These are phyloP conservation scores for Amphipoea lucens DNA, from an alignment of 2,888 invertebrate species.

Conservation along the genomic window DNA sequence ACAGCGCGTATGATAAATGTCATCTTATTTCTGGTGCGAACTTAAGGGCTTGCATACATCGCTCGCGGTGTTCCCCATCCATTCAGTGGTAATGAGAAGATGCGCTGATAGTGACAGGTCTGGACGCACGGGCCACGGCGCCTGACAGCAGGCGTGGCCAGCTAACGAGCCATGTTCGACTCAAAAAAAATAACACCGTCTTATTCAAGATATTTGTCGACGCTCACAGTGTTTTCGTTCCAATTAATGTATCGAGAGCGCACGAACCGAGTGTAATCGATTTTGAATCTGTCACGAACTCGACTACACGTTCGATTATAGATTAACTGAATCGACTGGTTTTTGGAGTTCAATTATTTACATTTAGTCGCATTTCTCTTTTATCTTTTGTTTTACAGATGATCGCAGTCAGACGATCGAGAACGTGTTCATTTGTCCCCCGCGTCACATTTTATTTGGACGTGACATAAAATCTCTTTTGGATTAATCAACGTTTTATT, in stretches of 20 bases:
- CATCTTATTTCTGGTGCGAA: constrained; percentile 73
- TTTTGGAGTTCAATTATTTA: constrained; percentile 70
- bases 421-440: constrained; percentile 56
- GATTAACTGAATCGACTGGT: constrained; percentile 67
- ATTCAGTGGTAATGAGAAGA: constrained; percentile 79
- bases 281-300: constrained; percentile 79
- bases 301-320: constrained; percentile 74
- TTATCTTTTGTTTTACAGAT: constrained; percentile 58
- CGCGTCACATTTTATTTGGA: constrained; percentile 52
- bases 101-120: constrained; percentile 77
- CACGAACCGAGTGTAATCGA: constrained; percentile 83
- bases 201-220: constrained; percentile 80
- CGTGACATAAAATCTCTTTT: constrained; percentile 51
- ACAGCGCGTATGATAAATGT: constrained; percentile 57
- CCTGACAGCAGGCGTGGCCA: constrained; percentile 72
- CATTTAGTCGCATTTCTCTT: constrained; percentile 64
- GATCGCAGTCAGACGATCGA: constrained; percentile 37
- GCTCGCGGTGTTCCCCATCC: constrained; percentile 75
- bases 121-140: constrained; percentile 57
- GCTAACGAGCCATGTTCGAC: constrained; percentile 78
- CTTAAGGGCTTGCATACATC: constrained; percentile 46
- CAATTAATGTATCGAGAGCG: constrained; percentile 84
- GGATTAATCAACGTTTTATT: constrained; percentile 58
- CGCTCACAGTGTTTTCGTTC: constrained; percentile 75
- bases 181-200: constrained; percentile 65